These are phyloP conservation scores for Drosophila saltans DNA, from an alignment of 1,140 invertebrate species.

Conservation along the genomic window DNA sequence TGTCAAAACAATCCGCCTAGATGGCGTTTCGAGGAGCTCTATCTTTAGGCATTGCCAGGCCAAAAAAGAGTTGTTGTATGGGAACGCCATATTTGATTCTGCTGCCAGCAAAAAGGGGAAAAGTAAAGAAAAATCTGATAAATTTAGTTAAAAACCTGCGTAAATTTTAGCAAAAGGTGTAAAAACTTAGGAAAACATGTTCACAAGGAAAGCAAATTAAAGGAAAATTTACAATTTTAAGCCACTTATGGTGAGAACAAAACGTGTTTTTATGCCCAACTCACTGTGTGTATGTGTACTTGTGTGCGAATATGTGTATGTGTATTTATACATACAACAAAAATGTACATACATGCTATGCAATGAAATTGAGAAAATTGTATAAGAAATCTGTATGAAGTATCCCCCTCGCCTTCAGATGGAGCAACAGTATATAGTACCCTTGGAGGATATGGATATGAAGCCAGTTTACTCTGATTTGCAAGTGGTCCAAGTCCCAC, in stretches of 20 bases:
- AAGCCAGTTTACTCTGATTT: slow-evolving; percentile 70
- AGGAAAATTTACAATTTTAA: neutral
- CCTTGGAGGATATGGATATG: slow-evolving; percentile 59
- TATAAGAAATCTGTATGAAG: slow-evolving; percentile 15
- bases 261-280: slow-evolving; percentile 3
- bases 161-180: slow-evolving; percentile 27
- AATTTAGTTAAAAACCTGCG: slow-evolving; percentile 24
- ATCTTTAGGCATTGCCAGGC: slow-evolving; percentile 57
- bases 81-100: slow-evolving; percentile 75
- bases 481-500: slow-evolving; percentile 77
- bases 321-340: slow-evolving; percentile 11
- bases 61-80: slow-evolving; percentile 32
- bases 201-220: neutral
- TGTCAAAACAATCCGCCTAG: slow-evolving; percentile 31
- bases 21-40: slow-evolving; percentile 30
- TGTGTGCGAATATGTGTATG: slow-evolving; percentile 8
- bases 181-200: slow-evolving; percentile 8
- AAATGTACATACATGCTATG: slow-evolving; percentile 5
- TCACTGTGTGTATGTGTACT: neutral
- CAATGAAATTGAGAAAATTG: neutral
- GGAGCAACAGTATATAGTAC: slow-evolving; percentile 69
- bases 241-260: slow-evolving; percentile 23
- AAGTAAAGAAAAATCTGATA: slow-evolving; percentile 47
- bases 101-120: slow-evolving; percentile 53
- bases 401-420: slow-evolving; percentile 20